Evolutionary conservation across 2,797 vertebrate species (phyloP).

Genomic region (Carduelis carduelis): DNA sequence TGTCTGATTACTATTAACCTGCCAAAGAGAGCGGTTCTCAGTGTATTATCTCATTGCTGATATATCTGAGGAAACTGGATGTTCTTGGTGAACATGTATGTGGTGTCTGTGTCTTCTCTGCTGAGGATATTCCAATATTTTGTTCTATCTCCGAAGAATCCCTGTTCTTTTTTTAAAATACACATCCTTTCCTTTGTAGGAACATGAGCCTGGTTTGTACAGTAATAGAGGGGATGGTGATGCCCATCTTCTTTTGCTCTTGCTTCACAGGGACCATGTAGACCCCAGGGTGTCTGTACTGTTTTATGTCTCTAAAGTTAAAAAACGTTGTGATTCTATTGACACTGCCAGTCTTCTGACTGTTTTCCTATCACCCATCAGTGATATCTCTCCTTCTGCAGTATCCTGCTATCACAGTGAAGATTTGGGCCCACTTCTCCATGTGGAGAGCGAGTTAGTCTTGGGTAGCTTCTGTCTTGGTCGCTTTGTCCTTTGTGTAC

Average conservation of each 20-base stretch:
- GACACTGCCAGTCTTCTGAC: not conserved
- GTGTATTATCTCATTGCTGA: not conserved
- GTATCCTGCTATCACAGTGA: not conserved
- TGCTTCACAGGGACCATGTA: not conserved
- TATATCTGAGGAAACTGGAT: not conserved
- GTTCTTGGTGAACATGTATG: fast-evolving
- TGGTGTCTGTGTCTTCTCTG: not conserved
- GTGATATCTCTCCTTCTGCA: not conserved
- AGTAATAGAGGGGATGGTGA: not conserved
- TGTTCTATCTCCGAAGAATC: not conserved
- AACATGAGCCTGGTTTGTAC: not conserved
- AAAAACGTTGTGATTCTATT: not conserved
- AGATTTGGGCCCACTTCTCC: not conserved
- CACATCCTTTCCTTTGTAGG: not conserved
- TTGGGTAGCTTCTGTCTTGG: not conserved
- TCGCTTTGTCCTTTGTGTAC: not conserved
- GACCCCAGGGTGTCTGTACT: not conserved
- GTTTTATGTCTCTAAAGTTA: not conserved
- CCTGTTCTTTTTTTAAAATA: not conserved
- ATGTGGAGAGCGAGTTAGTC: not conserved
- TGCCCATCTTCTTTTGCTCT: not conserved
- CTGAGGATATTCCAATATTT: not conserved
- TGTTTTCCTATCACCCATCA: not conserved
- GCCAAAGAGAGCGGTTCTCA: not conserved
- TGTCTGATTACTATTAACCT: not conserved